Base-by-base conservation (phyloP, 1,140 invertebrate genomes). In the Habropoda laboriosa region DNA sequence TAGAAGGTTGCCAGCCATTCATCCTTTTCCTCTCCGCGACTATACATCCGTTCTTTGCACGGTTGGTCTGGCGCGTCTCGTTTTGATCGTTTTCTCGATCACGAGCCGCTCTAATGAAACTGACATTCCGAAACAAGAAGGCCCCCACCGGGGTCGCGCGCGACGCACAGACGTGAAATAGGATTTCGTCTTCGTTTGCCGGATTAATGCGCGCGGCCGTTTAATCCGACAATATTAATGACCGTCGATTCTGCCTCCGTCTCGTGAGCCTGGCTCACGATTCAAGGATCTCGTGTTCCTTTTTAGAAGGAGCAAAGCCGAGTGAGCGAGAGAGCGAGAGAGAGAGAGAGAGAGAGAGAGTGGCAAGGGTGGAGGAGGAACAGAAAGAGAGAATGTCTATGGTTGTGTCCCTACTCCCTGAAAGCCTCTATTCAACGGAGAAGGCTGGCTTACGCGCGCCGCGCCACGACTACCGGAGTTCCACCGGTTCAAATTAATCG, bases 181-280 rank as follows among this genome's bases (percentile, higher is more conserved):
- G 90, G 89, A 90, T 91, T 91, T 89, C 88, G 85, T 89, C 80
- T 88, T 81, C 86, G 81, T 79, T 85, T 85, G 75, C 47, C 79
- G 86, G 89, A 92, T 92, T 91, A 91, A 92, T 91, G 89, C 89
- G 82, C 89, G 80, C 83, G 86, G 88, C 87, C 86, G 88, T 91
- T 91, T 92, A 91, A 92, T 92, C 91, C 91, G 90, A 92, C 90
- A 91, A 90, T 91, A 92, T 92, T 91, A 92, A 92, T 92, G 91
- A 91, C 86, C 88, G 77, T 82, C 86, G 87, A 91, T 90, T 91
- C 86, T 71, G 72, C 75, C 67, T 35, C 53, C 68, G 68, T 47
- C 82, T 83, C 77, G 81, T 53, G 73, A 57, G 38, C 79, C 82
- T 86, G 57, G 86, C 78, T 88, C 82, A 83, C 79, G 83, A 89